Evolutionary conservation across 1,140 invertebrate genomes (phyloP).

Genomic region (Carposina sasakii): DNA sequence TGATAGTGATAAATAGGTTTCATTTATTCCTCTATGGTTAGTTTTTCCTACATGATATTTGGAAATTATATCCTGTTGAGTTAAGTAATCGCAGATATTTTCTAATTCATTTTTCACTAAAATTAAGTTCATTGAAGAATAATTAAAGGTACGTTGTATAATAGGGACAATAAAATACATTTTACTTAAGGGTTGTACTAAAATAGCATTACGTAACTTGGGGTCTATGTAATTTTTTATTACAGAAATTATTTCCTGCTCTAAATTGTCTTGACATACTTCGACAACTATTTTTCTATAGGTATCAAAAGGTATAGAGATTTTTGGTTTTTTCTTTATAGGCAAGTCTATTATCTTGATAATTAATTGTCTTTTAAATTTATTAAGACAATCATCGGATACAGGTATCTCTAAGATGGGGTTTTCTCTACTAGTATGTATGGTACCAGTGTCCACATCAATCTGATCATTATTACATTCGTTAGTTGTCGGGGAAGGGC

Average conservation of each 20-base stretch:
- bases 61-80: neutral
- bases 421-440: neutral
- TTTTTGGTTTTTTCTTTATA: neutral
- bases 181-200: neutral
- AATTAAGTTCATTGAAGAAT: constrained; percentile 4
- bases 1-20: constrained; percentile 2
- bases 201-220: neutral
- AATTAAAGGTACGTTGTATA: neutral
- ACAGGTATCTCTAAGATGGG: constrained; percentile 4
- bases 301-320: neutral
- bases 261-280: neutral
- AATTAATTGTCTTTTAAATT: constrained; percentile 5
- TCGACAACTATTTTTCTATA: neutral
- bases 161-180: constrained; percentile 6
- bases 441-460: neutral
- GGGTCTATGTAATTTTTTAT: neutral
- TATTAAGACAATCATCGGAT: constrained; percentile 1
- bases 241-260: neutral
- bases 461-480: too few species aligned
- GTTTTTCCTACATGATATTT: constrained; percentile 12
- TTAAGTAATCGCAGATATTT: neutral
- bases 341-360: neutral
- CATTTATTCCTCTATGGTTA: constrained; percentile 5
- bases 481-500: too few species aligned
- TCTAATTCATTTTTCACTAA: constrained; percentile 1